Evolutionary conservation across 2,888 invertebrate species (phyloP).

Genomic region (Cephalotes varians): DNA sequence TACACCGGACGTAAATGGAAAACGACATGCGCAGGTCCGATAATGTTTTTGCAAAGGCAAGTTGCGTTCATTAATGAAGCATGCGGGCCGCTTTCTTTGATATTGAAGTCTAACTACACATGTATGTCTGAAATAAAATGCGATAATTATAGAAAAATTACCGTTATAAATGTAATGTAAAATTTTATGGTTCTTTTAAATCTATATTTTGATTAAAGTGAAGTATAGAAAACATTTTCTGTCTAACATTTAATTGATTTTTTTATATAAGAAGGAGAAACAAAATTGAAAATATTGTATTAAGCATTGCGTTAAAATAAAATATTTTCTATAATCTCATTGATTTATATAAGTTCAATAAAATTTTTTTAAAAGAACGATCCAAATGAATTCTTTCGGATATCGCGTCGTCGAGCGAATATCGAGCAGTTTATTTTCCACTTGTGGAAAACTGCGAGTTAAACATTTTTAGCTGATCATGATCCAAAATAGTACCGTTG

Average conservation of each 20-base stretch:
- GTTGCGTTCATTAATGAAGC: constrained; percentile 50
- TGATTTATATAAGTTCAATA: neutral
- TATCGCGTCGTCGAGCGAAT: neutral
- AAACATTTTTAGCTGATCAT: neutral
- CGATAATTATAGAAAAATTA: neutral
- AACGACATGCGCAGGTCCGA: constrained; percentile 49
- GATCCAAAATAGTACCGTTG: neutral
- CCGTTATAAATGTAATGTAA: neutral
- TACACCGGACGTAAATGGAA: constrained; percentile 67
- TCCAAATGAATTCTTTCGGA: neutral
- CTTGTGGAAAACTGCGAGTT: neutral
- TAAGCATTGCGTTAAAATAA: neutral
- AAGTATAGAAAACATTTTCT: neutral
- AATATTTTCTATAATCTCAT: neutral
- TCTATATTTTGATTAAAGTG: neutral
- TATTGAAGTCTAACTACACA: neutral
- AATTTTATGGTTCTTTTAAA: constrained; percentile 8
- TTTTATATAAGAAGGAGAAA: neutral
- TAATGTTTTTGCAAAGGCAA: constrained; percentile 58
- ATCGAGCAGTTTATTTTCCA: neutral
- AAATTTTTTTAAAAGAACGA: neutral
- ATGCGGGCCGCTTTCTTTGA: constrained; percentile 69
- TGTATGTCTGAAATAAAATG: neutral
- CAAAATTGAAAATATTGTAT: neutral
- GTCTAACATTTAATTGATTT: neutral